A percentile compares a stretch with the other conserved stretches of the same genome.
phyloP scores from a whole-genome alignment of 2,888 invertebrate species.

The Ceratothoa steindachneri region DNA sequence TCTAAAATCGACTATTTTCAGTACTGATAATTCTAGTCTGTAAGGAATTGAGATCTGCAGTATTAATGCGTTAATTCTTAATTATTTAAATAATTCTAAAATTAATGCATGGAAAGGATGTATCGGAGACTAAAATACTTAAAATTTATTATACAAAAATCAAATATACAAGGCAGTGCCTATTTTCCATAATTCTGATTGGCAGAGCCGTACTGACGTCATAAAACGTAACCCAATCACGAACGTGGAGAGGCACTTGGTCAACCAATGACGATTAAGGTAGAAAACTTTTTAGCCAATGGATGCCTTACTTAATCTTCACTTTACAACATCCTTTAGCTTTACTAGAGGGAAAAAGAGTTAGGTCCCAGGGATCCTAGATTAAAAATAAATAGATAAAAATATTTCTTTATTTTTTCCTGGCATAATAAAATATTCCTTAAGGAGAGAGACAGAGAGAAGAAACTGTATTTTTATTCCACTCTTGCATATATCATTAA shows the following conservation, averaged over 20 bases:
- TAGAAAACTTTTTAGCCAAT: conserved; percentile 8
- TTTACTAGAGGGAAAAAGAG: conserved; percentile 12
- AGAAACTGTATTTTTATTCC: conserved; percentile 1
- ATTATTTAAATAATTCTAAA: not conserved
- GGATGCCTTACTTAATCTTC: conserved; percentile 4
- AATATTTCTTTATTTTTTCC: conserved; percentile 13
- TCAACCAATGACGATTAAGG: not conserved
- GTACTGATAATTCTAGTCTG: too few relatives aligned
- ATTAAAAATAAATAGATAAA: conserved; percentile 12
- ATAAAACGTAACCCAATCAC: not conserved
- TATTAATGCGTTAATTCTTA: not conserved
- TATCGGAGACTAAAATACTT: not conserved
- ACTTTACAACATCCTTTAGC: conserved; percentile 12
- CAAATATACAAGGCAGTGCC: not conserved
- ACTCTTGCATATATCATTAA: not conserved
- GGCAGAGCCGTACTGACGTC: not conserved
- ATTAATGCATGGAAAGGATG: not conserved
- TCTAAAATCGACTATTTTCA: too few relatives aligned
- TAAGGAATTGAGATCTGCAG: too few relatives aligned
- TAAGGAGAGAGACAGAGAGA: not conserved
- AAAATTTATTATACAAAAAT: conserved; percentile 13
- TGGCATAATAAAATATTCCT: conserved; percentile 6
- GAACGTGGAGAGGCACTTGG: not conserved
- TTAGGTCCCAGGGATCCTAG: conserved; percentile 12
- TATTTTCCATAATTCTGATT: not conserved